A percentile compares a stretch with the other conserved stretches of the same genome.
Evolutionary conservation across 1,140 invertebrate species (phyloP).

Genomic region (Hyposmocoma kahamanoa): DNA sequence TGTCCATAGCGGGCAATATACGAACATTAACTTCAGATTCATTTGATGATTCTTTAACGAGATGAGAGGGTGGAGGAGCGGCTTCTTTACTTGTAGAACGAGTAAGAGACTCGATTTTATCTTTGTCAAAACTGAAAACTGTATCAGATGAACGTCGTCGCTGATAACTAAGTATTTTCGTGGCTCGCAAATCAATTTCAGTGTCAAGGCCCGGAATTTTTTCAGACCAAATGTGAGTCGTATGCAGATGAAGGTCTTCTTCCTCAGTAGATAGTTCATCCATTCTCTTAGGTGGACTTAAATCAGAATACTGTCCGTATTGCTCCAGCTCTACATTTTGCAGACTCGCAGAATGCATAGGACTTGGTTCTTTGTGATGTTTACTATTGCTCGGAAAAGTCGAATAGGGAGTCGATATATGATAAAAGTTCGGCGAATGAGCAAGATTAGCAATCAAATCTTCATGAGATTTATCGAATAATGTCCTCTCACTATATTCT

Average conservation of each 20-base stretch:
- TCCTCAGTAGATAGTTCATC: conserved; percentile 62
- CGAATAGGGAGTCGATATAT: conserved; percentile 77
- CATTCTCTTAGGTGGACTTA: conserved; percentile 52
- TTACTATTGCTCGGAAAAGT: conserved; percentile 75
- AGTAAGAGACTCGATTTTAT: conserved; percentile 80
- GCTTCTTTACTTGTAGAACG: conserved; percentile 67
- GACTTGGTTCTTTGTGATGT: conserved; percentile 74
- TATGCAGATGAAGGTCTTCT: conserved; percentile 42
- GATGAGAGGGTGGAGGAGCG: conserved; percentile 40
- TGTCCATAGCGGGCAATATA: conserved; percentile 71
- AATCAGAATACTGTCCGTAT: conserved; percentile 66
- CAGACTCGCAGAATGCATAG: conserved; percentile 78
- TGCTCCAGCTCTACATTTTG: conserved; percentile 80
- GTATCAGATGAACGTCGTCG: conserved; percentile 75
- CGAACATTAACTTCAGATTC: conserved; percentile 72
- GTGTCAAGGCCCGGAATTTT: conserved; percentile 72
- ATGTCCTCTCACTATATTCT: conserved; percentile 56
- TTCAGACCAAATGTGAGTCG: conserved; percentile 75
- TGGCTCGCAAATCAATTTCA: conserved; percentile 65
- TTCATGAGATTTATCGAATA: conserved; percentile 74
- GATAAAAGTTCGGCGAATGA: conserved; percentile 76
- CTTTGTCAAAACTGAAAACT: conserved; percentile 82
- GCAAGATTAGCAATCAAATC: conserved; percentile 74
- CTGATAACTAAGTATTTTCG: conserved; percentile 66
- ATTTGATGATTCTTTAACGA: conserved; percentile 73